Evolutionary conservation across 2,888 invertebrate species (phyloP).

Genomic region (Cataglyphis altisquamis): DNA sequence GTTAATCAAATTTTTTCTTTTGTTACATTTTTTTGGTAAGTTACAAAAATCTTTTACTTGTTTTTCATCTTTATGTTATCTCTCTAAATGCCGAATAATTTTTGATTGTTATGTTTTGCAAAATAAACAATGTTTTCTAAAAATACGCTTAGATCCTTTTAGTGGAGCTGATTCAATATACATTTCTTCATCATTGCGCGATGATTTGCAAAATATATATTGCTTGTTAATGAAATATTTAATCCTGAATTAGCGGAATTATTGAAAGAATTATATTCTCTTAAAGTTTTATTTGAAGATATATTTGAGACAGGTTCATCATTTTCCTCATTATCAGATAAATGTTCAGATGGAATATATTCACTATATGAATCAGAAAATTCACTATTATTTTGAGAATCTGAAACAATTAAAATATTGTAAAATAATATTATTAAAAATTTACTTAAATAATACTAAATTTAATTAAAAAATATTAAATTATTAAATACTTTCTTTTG

Average conservation of each 20-base stretch:
- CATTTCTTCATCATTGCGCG: slow-evolving; percentile 7
- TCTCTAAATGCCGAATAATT: slow-evolving; percentile 15
- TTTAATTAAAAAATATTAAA: slow-evolving; percentile 10
- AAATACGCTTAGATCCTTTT: slow-evolving; percentile 24
- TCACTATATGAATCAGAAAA: not conserved
- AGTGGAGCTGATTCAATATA: slow-evolving; percentile 6
- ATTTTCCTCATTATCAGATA: not conserved
- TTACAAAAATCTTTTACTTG: not conserved
- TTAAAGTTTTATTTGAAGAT: slow-evolving; percentile 1
- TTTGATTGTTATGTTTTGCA: slow-evolving; percentile 27
- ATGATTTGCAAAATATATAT: not conserved
- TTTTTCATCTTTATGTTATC: slow-evolving; percentile 10
- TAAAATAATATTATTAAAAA: not conserved
- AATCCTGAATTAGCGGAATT: not conserved
- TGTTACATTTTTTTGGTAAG: not conserved
- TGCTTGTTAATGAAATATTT: slow-evolving; percentile 19
- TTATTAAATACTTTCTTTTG: not conserved
- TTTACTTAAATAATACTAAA: slow-evolving; percentile 2
- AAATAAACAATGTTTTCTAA: slow-evolving; percentile 25
- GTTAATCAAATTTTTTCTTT: slow-evolving; percentile 6
- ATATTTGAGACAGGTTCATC: not conserved
- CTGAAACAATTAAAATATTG: not conserved
- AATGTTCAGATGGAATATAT: slow-evolving; percentile 8
- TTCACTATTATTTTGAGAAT: not conserved
- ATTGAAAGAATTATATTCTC: not conserved